Evolutionary conservation across 2,888 invertebrate genomes (phyloP), one percentile per base, ranked within the genome.

Genomic region (Caradrina kadenii): DNA sequence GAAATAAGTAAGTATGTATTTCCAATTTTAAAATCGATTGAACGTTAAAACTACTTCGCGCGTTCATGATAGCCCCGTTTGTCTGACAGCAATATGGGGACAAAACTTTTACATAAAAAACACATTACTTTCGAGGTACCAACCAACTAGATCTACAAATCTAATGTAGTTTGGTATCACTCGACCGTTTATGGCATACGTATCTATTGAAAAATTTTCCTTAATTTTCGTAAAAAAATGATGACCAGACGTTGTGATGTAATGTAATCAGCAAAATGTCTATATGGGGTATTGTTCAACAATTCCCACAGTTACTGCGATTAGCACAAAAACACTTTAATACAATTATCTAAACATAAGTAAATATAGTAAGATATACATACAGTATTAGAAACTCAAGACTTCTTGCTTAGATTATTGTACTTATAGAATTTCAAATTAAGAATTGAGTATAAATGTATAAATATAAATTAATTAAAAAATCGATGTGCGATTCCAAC

Each of bases 251-350:
- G 45, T n/a, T 17, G 19, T 75, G 75, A 75, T 59, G 68, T 8
- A 54, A 68, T 19, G 7, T 8, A 6, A 66, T 49, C 17, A 59
- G 42, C 49, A 45, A 59, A 55, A 75, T 54, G 22, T 45, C 35
- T 59, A 54, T 55, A 68, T 35, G 19, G 54, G 15, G 68, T 26
- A 73, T 73, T 73, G 72, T 73, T 50, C 15, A 5, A 35, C 2
- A 11, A 8, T 68, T 72, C 72, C 49, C 76, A 73, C 59, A 53
- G 8, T 48, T 42, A 53, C 7, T 31, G 31, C 3, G 39, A 4
- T 58, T 6, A 48, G 0, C 3, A 54, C 11, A 49, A 49, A 74
- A 58, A 74, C 39, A 39, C 39, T 13, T 0, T 17, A 15, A 45
- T 35, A 45, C 1, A 45, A 45, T 45, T 45, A 2, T 42, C 3